These are phyloP conservation scores for Lasius fuliginosus DNA, from an alignment of 2,888 invertebrate species.

Conservation along the genomic window DNA sequence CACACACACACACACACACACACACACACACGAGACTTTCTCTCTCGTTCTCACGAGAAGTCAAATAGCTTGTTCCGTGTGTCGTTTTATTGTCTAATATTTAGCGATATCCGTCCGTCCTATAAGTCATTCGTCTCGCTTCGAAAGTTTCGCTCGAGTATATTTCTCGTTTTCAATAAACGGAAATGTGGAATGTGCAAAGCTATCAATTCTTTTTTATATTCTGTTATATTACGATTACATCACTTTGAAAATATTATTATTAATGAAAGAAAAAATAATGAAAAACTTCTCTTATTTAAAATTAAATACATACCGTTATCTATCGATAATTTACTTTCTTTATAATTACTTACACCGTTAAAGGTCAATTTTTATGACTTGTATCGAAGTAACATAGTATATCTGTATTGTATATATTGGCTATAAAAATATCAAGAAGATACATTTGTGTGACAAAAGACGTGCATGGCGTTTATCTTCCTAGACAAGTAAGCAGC, in stretches of 20 bases:
- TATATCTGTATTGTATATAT: background rate
- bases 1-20: constrained; percentile 40
- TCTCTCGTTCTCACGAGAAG: constrained; percentile 71
- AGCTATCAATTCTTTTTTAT: background rate
- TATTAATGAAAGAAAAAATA: constrained; percentile 4
- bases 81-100: constrained; percentile 46
- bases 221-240: background rate
- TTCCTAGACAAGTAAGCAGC: constrained; percentile 72
- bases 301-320: background rate
- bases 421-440: background rate
- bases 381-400: background rate
- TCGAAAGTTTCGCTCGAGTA: background rate
- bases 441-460: constrained; percentile 31
- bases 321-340: background rate
- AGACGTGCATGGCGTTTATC: constrained; percentile 7
- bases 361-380: background rate
- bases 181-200: background rate
- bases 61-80: constrained; percentile 32
- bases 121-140: background rate
- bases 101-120: constrained; percentile 18
- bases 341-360: background rate
- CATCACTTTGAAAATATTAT: background rate
- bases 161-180: background rate
- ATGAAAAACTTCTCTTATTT: background rate
- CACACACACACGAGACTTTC: constrained; percentile 50